phyloP scores from a whole-genome alignment of 2,888 invertebrate species.

The Chymomyza procnemis region DNA sequence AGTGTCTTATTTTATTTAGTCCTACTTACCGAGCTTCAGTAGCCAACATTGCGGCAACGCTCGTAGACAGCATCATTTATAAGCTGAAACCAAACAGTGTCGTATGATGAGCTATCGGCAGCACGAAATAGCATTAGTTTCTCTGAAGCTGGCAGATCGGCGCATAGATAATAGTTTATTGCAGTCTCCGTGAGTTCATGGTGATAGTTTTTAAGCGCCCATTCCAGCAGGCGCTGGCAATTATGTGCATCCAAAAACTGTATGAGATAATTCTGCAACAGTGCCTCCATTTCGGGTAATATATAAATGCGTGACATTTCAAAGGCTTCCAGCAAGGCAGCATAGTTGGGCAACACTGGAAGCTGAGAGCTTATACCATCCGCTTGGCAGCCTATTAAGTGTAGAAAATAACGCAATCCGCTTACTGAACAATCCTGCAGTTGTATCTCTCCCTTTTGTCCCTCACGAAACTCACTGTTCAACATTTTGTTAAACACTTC shows the following conservation, averaged over 20 bases:
- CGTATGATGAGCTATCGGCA: slow-evolving; percentile 75
- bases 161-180: slow-evolving; percentile 77
- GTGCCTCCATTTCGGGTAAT: slow-evolving; percentile 73
- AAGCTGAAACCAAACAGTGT: slow-evolving; percentile 78
- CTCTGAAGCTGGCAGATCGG: slow-evolving; percentile 62
- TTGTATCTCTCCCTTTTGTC: slow-evolving; percentile 76
- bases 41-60: slow-evolving; percentile 69
- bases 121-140: slow-evolving; percentile 75
- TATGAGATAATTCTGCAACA: slow-evolving; percentile 70
- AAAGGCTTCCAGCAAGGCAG: slow-evolving; percentile 75
- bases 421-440: slow-evolving; percentile 73
- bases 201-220: slow-evolving; percentile 78
- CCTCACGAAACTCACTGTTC: slow-evolving; percentile 77
- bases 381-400: slow-evolving; percentile 70
- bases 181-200: slow-evolving; percentile 76
- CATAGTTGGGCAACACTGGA: slow-evolving; percentile 61
- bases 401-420: slow-evolving; percentile 77
- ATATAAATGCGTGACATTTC: slow-evolving; percentile 78
- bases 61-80: slow-evolving; percentile 76
- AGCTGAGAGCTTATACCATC: slow-evolving; percentile 60
- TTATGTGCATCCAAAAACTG: slow-evolving; percentile 70
- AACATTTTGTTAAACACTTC: slow-evolving; percentile 79
- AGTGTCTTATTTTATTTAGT: background rate
- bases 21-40: slow-evolving; percentile 25
- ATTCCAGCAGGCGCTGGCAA: slow-evolving; percentile 75